These are phyloP conservation scores for Polyploca ridens DNA, from an alignment of 2,888 invertebrate species.

Conservation along the genomic window DNA sequence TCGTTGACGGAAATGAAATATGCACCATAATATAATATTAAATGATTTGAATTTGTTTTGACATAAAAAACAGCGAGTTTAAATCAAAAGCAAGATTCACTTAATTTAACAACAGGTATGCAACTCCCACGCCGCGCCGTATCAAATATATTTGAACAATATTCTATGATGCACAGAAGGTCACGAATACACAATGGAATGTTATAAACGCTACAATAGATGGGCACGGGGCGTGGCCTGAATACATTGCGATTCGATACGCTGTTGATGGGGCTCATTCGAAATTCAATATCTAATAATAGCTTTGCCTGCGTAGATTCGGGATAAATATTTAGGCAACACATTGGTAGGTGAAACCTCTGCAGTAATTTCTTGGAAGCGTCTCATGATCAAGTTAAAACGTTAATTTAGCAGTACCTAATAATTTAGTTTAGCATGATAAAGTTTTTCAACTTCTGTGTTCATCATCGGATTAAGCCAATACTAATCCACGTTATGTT, in stretches of 20 bases:
- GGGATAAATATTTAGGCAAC: neutral
- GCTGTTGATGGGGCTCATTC: constrained; percentile 43
- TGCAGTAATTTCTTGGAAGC: neutral
- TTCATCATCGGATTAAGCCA: too few species aligned
- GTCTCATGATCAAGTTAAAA: neutral
- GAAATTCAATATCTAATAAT: constrained; percentile 26
- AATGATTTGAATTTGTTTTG: constrained; percentile 9
- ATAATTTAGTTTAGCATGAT: too few species aligned
- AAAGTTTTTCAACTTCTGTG: too few species aligned
- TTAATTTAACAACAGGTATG: constrained; percentile 28
- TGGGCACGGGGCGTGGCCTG: constrained; percentile 57
- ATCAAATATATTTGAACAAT: constrained; percentile 35
- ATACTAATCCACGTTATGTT: too few species aligned
- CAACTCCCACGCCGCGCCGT: constrained; percentile 45
- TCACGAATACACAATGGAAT: constrained; percentile 71
- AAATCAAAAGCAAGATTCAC: neutral
- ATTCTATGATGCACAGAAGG: constrained; percentile 58
- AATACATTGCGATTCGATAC: constrained; percentile 57
- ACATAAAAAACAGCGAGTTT: constrained; percentile 11
- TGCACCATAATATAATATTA: neutral
- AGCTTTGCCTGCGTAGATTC: constrained; percentile 25
- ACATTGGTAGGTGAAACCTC: neutral
- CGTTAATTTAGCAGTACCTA: neutral
- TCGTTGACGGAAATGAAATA: too few species aligned
- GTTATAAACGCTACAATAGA: constrained; percentile 64